Conservation (phyloP, 2,113 vertebrate genomes). For the Calidris pygmaea region DNA sequence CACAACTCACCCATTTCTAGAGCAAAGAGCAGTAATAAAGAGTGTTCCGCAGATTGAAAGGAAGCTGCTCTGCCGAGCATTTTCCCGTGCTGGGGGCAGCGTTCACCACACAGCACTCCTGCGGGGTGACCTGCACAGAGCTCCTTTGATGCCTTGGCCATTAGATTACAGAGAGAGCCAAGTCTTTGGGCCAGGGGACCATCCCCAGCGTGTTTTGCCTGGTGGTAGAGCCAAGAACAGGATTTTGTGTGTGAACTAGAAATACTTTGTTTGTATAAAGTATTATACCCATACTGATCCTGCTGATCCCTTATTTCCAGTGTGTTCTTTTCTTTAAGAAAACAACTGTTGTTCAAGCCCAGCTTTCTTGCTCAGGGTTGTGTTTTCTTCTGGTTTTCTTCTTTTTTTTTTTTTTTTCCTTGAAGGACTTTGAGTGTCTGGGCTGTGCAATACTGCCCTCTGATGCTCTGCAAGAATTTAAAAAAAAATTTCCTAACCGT, state of each 20-base stretch:
- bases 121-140: background rate
- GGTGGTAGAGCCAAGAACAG: background rate
- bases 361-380: background rate
- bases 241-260: background rate
- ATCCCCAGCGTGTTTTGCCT: background rate
- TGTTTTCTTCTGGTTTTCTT: background rate
- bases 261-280: background rate
- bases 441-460: constrained; percentile 49
- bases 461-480: background rate
- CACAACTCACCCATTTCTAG: accelerated
- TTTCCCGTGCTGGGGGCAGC: background rate
- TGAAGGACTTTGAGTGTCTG: background rate
- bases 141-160: background rate
- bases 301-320: background rate
- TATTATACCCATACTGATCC: background rate
- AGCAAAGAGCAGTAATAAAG: background rate
- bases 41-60: background rate
- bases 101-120: background rate
- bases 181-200: background rate
- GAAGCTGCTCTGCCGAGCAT: background rate
- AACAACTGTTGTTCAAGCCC: background rate
- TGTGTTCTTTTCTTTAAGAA: background rate
- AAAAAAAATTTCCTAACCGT: background rate
- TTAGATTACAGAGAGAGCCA: background rate
- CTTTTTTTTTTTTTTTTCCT: background rate